Evolutionary conservation across 2,113 vertebrate genomes (phyloP).

Genomic region (Pogonocichla stellata): DNA sequence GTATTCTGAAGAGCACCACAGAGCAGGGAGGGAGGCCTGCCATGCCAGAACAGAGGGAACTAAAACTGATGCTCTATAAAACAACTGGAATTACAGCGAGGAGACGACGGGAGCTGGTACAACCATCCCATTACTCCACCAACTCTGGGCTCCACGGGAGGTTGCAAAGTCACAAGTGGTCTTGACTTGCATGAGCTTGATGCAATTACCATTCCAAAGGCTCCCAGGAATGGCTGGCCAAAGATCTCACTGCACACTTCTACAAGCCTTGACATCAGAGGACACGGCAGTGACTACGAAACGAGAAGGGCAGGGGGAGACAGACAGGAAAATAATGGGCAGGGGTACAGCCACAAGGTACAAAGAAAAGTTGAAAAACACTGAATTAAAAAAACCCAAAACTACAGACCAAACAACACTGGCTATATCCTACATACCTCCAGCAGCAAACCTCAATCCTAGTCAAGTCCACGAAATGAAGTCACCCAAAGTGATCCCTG

Average conservation of each 20-base stretch:
- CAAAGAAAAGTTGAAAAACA: conserved; percentile 21
- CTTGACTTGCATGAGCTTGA: background rate
- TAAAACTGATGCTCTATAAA: accelerated
- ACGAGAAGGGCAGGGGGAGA: background rate
- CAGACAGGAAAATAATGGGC: conserved; percentile 37
- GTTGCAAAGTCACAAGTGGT: background rate
- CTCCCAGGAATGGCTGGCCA: background rate
- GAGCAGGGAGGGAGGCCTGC: accelerated
- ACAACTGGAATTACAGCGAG: background rate
- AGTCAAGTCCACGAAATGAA: conserved; percentile 62
- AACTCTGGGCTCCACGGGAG: background rate
- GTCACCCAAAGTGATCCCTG: conserved; percentile 55
- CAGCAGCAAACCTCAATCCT: conserved; percentile 70
- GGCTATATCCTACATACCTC: conserved; percentile 68
- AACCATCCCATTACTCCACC: background rate
- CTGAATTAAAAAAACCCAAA: conserved; percentile 14
- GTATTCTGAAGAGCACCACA: background rate
- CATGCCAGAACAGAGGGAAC: background rate
- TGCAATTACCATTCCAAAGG: background rate
- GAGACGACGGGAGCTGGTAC: background rate
- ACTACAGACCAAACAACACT: conserved; percentile 67
- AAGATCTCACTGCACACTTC: conserved; percentile 37
- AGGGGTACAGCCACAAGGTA: conserved; percentile 33
- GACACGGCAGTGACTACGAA: background rate
- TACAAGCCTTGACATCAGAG: background rate